Conservation (phyloP, 2,113 vertebrate genomes). For the Tychaedon coryphoeus region DNA sequence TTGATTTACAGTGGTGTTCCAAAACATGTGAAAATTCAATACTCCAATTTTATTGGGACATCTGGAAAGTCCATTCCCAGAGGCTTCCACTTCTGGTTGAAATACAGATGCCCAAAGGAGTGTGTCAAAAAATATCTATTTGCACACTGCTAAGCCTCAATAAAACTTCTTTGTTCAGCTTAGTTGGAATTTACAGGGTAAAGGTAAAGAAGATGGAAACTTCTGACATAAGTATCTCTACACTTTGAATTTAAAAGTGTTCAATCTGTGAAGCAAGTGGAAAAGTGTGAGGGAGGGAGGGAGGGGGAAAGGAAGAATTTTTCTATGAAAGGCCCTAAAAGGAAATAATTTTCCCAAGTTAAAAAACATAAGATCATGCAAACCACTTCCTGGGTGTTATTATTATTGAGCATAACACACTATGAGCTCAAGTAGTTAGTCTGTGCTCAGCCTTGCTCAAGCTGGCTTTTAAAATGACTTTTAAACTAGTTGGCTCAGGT, state of each 20-base stretch:
- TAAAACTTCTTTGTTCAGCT: background rate
- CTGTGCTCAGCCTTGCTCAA: background rate
- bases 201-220: background rate
- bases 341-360: background rate
- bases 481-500: conserved; percentile 38
- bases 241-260: conserved; percentile 30
- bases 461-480: conserved; percentile 16
- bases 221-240: background rate
- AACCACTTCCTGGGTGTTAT: background rate
- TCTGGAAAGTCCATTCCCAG: background rate
- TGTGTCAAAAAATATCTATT: background rate
- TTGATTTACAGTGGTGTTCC: background rate
- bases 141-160: background rate
- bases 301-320: background rate
- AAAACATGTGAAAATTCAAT: background rate
- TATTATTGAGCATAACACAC: background rate
- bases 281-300: background rate
- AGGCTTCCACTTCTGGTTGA: background rate
- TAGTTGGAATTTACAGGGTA: background rate
- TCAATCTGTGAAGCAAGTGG: background rate
- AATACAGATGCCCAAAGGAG: background rate
- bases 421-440: background rate
- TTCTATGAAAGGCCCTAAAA: background rate
- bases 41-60: background rate
- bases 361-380: background rate